Conservation (phyloP, 2,113 vertebrate species). For the Tachycineta bicolor region DNA sequence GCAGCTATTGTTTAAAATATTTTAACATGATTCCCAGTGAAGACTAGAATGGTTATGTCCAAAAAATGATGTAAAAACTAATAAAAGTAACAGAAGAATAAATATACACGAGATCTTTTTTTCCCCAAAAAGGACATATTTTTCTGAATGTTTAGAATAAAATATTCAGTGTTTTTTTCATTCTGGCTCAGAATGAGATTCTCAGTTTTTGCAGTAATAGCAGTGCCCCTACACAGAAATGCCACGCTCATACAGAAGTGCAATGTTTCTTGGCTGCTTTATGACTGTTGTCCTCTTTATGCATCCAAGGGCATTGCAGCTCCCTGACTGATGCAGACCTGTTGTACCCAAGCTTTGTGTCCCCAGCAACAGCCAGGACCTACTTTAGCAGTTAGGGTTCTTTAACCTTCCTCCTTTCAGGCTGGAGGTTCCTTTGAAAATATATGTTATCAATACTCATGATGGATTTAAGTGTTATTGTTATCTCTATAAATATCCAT, state of each 20-base stretch:
- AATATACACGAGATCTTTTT: not conserved
- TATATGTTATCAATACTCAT: not conserved
- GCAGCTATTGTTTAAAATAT: conserved; percentile 11
- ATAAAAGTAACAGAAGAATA: not conserved
- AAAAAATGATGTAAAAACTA: not conserved
- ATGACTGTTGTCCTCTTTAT: not conserved
- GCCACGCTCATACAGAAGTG: not conserved
- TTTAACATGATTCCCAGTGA: not conserved
- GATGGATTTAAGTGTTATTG: not conserved
- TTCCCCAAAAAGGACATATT: not conserved
- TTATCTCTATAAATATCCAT: not conserved
- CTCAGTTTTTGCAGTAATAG: not conserved
- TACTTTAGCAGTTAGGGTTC: not conserved
- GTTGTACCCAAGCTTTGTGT: not conserved
- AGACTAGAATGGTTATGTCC: not conserved
- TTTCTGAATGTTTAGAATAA: not conserved
- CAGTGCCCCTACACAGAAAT: not conserved
- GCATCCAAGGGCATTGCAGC: not conserved
- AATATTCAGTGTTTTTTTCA: not conserved
- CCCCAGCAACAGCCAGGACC: not conserved
- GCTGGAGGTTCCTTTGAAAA: not conserved
- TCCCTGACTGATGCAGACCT: not conserved
- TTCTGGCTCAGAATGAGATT: not conserved
- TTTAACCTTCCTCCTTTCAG: not conserved
- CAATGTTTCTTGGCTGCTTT: not conserved